Conservation (phyloP, 2,888 invertebrate genomes). For the Lycaena phlaeas region DNA sequence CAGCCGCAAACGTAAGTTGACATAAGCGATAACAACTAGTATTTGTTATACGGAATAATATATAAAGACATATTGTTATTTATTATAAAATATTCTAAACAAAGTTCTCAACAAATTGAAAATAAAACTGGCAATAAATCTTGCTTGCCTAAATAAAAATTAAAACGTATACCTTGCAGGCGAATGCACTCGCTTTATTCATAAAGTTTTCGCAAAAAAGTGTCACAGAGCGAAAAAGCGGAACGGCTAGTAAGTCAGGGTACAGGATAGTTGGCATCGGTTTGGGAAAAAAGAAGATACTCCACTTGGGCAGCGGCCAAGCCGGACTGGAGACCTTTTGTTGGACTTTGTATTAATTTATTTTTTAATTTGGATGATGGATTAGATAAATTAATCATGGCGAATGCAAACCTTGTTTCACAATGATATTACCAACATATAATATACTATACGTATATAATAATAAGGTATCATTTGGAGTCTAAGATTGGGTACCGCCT, state of each 20-base stretch:
- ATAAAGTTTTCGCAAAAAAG: constrained; percentile 11
- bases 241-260: constrained; percentile 14
- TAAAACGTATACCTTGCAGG: neutral
- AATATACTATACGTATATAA: too few species aligned
- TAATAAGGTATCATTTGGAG: too few species aligned
- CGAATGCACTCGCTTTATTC: constrained; percentile 1
- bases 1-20: too few species aligned
- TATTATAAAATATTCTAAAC: too few species aligned
- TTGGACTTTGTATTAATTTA: constrained; percentile 3
- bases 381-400: neutral
- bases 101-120: too few species aligned
- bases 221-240: constrained; percentile 11
- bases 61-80: too few species aligned
- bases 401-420: too few species aligned
- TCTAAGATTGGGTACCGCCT: too few species aligned
- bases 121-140: constrained; percentile 1
- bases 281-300: constrained; percentile 15
- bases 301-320: constrained; percentile 16
- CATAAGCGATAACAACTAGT: too few species aligned
- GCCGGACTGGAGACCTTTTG: constrained; percentile 2
- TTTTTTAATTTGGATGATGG: neutral
- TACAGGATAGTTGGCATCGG: constrained; percentile 17
- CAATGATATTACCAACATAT: too few species aligned
- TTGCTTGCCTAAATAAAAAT: constrained; percentile 5
- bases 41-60: too few species aligned